Evolutionary conservation across 1,140 invertebrate species (phyloP).

Genomic region (Lordiphosa collinella): DNA sequence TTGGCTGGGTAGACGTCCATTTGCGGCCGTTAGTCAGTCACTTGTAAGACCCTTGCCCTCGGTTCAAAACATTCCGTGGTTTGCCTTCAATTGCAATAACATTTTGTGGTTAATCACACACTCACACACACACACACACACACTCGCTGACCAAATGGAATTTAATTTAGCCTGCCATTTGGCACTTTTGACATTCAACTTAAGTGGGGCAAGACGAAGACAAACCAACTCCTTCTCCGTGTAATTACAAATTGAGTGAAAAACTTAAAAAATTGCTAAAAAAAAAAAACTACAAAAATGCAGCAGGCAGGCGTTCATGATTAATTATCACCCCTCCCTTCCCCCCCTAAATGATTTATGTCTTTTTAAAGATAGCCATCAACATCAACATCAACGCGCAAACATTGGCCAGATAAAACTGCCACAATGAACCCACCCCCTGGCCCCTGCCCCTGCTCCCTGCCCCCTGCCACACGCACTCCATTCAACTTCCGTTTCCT

Average conservation of each 20-base stretch:
- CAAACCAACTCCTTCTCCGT: too few species aligned
- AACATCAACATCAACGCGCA: constrained; percentile 71
- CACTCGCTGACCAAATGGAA: constrained; percentile 46
- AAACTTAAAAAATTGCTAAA: constrained; percentile 20
- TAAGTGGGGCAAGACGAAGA: not conserved
- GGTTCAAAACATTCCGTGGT: constrained; percentile 3
- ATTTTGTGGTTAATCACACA: constrained; percentile 50
- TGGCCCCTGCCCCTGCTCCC: constrained; percentile 7
- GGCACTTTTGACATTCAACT: constrained; percentile 2
- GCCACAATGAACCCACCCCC: constrained; percentile 51
- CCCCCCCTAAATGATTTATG: constrained; percentile 58
- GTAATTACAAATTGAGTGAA: constrained; percentile 42
- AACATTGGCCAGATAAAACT: constrained; percentile 59
- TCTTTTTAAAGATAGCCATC: constrained; percentile 75
- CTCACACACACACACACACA: not conserved
- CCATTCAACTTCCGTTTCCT: not conserved
- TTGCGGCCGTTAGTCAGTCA: constrained; percentile 46
- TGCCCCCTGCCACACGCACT: not conserved
- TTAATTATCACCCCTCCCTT: constrained; percentile 55
- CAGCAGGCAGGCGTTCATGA: constrained; percentile 40
- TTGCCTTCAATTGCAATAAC: constrained; percentile 63
- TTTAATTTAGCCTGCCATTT: constrained; percentile 54
- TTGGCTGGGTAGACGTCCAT: constrained; percentile 8
- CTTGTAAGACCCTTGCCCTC: constrained; percentile 12
- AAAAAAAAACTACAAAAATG: constrained; percentile 36